Evolutionary conservation across 2,797 vertebrate species (phyloP), one percentile per base, ranked within the genome.

Genomic region (Sebastes hubbsi): DNA sequence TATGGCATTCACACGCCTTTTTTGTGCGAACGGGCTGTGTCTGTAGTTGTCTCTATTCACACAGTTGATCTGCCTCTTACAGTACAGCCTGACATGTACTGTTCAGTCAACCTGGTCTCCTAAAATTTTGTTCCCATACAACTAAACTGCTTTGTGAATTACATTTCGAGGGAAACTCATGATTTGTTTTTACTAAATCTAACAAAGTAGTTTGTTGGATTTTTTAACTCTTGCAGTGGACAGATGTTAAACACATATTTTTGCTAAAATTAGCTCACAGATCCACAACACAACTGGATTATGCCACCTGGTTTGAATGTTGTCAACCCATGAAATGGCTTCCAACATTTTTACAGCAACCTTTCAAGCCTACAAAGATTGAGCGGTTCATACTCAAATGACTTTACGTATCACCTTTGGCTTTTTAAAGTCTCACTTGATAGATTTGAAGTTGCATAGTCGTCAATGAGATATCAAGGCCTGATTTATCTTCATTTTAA

Each of bases 121-220:
- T 42, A 42, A 42, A 42, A 16, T 16, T 42, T 0, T 6, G 2
- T 6, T 42, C 38, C 38, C 38, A 42, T 42, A 42, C 38, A 42
- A 42, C 38, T 42, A 42, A 42, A 42, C 38, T 16, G 38, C 38
- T 16, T 42, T 42, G 38, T 42, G 38, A 42, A 42, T 42, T 6
- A 42, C 5, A 2, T 42, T 42, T 42, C 0, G 38, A 42, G 5
- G 38, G 38, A 42, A 42, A 42, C 38, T 42, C 38, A 42, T 42
- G 38, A 42, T 42, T 42, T 42, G 38, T 16, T 42, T 42, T 42
- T 42, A 42, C 0, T 42, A 42, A 42, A 42, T 42, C 38, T 16
- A 42, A 42, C 6, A 0, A 42, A 42, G 0, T 42, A 42, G 14
- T 42, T 42, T 25, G 2, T 24, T 25, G 3, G n/a, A n/a, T 25